Evolutionary conservation across 2,113 vertebrate species (phyloP).

Genomic region (Emydocephalus ijimae): DNA sequence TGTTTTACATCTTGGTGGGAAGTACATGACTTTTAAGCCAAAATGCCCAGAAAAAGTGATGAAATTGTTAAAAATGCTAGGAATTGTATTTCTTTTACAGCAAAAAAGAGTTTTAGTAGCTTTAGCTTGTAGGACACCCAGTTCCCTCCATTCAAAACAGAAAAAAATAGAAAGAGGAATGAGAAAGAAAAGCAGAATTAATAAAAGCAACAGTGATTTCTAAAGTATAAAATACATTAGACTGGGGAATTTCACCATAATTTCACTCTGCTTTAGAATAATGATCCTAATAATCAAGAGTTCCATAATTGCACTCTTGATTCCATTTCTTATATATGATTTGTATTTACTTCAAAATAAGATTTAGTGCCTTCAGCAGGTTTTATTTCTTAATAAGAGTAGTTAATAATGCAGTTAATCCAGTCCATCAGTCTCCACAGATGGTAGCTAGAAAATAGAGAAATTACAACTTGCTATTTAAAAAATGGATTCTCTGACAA

Average conservation of each 20-base stretch:
- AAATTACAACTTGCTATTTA: not conserved
- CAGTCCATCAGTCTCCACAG: not conserved
- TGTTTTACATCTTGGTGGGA: not conserved
- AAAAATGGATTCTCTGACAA: not conserved
- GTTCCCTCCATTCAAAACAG: not conserved
- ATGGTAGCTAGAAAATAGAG: too few relatives aligned
- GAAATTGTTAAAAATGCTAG: not conserved
- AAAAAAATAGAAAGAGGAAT: not conserved
- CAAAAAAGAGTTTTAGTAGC: not conserved
- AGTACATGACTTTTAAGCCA: not conserved
- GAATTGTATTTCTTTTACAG: not conserved
- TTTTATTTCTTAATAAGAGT: not conserved
- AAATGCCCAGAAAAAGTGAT: not conserved
- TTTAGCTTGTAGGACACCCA: not conserved
- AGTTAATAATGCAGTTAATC: not conserved
- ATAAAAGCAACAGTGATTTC: not conserved
- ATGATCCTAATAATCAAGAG: not conserved
- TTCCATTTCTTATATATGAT: too few relatives aligned
- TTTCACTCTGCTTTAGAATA: not conserved
- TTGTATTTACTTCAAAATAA: too few relatives aligned
- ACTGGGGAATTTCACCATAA: not conserved
- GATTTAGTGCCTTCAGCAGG: not conserved
- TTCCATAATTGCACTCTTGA: not conserved
- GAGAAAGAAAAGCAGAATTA: not conserved
- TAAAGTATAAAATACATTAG: too few relatives aligned